phyloP scores from a whole-genome alignment of 2,113 vertebrate genomes.

The Amia ocellicauda region DNA sequence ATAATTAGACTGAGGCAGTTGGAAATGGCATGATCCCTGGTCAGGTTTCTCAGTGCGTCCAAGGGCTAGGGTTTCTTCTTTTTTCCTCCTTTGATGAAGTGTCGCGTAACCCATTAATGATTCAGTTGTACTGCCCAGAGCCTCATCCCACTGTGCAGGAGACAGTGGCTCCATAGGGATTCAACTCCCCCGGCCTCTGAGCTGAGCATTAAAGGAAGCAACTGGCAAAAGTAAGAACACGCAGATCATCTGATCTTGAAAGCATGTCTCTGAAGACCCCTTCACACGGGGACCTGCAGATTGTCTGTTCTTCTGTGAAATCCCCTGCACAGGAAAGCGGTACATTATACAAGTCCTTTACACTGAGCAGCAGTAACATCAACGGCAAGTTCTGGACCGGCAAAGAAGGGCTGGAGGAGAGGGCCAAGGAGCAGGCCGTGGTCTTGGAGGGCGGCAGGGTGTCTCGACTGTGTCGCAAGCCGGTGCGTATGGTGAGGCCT shows the following conservation, averaged over 20 bases:
- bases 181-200: conserved; percentile 2
- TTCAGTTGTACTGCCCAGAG: conserved; percentile 33
- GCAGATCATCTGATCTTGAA: background rate
- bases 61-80: conserved; percentile 23
- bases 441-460: conserved; percentile 21
- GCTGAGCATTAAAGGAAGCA: conserved; percentile 6
- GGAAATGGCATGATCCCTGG: background rate
- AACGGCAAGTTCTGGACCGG: conserved; percentile 22
- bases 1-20: background rate
- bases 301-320: conserved; percentile 23
- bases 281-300: conserved; percentile 60
- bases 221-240: background rate
- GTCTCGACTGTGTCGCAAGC: conserved; percentile 30
- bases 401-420: conserved; percentile 37
- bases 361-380: conserved; percentile 51
- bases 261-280: conserved; percentile 54
- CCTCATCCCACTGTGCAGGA: conserved; percentile 24
- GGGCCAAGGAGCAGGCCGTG: background rate
- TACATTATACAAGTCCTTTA: conserved; percentile 44
- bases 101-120: conserved; percentile 58
- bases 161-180: conserved; percentile 21
- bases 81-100: conserved; percentile 16
- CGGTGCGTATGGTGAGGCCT: conserved; percentile 50
- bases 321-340: conserved; percentile 34
- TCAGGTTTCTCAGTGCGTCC: conserved; percentile 10